phyloP scores from a whole-genome alignment of 2,888 invertebrate species.

The Camponotus fellah region DNA sequence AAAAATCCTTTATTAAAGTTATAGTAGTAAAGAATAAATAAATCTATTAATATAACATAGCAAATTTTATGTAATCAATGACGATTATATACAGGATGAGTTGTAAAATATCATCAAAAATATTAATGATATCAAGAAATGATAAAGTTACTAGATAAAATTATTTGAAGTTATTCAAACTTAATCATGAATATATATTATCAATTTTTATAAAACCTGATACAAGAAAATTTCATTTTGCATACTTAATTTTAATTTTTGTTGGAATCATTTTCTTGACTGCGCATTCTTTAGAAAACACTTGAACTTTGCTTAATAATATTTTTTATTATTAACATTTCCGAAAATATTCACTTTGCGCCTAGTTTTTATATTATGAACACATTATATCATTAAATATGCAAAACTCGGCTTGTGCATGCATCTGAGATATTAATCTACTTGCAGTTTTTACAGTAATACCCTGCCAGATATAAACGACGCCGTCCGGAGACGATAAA shows the following conservation, averaged over 20 bases:
- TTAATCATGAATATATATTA: background rate
- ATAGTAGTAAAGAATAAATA: background rate
- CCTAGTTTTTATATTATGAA: background rate
- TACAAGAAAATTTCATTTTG: background rate
- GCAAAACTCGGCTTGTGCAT: background rate
- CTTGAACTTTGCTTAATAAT: background rate
- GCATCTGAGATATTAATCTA: constrained; percentile 30
- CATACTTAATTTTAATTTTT: background rate
- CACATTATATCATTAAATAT: constrained; percentile 8
- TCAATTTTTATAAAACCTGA: background rate
- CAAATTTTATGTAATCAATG: background rate
- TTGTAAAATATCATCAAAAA: no score
- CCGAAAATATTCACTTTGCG: background rate
- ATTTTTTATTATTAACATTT: background rate
- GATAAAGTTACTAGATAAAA: background rate
- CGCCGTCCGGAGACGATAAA: constrained; percentile 31
- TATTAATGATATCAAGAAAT: no score
- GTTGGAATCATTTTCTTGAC: background rate
- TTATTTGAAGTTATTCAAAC: background rate
- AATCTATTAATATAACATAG: background rate
- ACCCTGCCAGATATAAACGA: constrained; percentile 14
- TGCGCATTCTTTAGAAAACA: background rate
- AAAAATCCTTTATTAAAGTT: background rate
- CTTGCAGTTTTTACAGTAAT: constrained; percentile 30
- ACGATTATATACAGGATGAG: background rate